Evolutionary conservation across 1,140 invertebrate species (phyloP).

Genomic region (Leptinotarsa undecemlineata): DNA sequence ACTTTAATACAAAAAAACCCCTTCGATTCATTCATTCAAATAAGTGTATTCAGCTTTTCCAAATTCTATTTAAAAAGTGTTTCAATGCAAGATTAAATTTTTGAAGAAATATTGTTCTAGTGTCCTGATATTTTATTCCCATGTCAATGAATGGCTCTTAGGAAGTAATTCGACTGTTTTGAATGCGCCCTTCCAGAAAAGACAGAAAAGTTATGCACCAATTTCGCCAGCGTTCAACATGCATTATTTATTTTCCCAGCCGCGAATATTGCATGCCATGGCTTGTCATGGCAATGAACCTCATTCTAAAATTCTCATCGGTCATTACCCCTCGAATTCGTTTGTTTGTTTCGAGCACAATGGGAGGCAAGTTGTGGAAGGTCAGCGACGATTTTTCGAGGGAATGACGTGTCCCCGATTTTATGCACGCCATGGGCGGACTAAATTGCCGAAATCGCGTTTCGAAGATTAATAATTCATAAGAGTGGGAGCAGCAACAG

Average conservation of each 20-base stretch:
- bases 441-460: background rate
- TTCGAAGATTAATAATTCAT: background rate
- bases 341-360: conserved; percentile 9
- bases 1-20: too few species aligned
- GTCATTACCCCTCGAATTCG: conserved; percentile 16
- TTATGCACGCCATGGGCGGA: background rate
- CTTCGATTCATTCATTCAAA: too few species aligned
- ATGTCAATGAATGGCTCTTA: too few species aligned
- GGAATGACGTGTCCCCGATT: background rate
- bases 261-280: conserved; percentile 7
- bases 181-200: background rate
- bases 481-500: background rate
- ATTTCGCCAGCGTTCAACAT: background rate
- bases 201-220: background rate
- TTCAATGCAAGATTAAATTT: too few species aligned
- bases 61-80: too few species aligned
- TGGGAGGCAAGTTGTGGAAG: background rate
- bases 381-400: background rate
- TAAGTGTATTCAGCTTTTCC: too few species aligned
- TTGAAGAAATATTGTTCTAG: too few species aligned
- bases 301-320: conserved; percentile 7
- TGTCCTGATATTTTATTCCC: too few species aligned
- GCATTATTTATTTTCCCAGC: conserved; percentile 8
- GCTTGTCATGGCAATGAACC: conserved; percentile 21
- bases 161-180: too few species aligned